Conservation (phyloP, 2,888 invertebrate species). For the Salpingus planirostris region DNA sequence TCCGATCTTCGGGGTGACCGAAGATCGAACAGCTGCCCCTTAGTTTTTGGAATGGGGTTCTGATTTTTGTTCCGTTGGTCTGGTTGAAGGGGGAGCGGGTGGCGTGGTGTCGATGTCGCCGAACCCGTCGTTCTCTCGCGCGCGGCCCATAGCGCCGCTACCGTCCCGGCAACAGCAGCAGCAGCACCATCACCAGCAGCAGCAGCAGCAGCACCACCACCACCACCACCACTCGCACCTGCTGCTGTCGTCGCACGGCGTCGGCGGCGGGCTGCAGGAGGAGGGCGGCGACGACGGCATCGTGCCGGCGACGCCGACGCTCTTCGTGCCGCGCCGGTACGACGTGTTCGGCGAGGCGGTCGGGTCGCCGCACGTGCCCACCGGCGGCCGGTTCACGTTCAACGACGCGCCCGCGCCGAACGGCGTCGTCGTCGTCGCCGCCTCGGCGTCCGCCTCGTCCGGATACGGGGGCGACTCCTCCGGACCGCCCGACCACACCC, state of each 20-base stretch:
- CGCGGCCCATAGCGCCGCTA: slow-evolving; percentile 45
- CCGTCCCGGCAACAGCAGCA: slow-evolving; percentile 42
- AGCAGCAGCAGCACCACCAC: slow-evolving; percentile 44
- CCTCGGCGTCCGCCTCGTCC: no score
- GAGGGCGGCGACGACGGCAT: slow-evolving; percentile 65
- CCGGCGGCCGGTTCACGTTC: slow-evolving; percentile 55
- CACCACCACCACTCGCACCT: slow-evolving; percentile 44
- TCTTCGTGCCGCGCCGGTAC: slow-evolving; percentile 70
- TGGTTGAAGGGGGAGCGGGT: slow-evolving; percentile 20
- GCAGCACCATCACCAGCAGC: slow-evolving; percentile 46
- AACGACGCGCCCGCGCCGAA: slow-evolving; percentile 44
- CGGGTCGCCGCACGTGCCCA: slow-evolving; percentile 74
- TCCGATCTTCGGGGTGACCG: no score
- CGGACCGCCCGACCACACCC: slow-evolving; percentile 38
- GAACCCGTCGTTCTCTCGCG: slow-evolving; percentile 47
- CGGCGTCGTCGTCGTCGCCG: slow-evolving; percentile 29
- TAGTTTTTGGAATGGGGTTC: no score
- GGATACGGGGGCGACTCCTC: no score
- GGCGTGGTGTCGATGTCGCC: slow-evolving; percentile 33
- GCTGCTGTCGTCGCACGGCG: slow-evolving; percentile 44
- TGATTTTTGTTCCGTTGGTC: slow-evolving; percentile 1
- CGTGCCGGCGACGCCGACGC: slow-evolving; percentile 83
- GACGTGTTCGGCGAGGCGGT: slow-evolving; percentile 89
- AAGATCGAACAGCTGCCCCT: no score
- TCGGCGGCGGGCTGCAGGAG: no score